Evolutionary conservation across 2,888 invertebrate species (phyloP), one percentile per base, ranked within the genome.

Genomic region (Deilephila elpenor): DNA sequence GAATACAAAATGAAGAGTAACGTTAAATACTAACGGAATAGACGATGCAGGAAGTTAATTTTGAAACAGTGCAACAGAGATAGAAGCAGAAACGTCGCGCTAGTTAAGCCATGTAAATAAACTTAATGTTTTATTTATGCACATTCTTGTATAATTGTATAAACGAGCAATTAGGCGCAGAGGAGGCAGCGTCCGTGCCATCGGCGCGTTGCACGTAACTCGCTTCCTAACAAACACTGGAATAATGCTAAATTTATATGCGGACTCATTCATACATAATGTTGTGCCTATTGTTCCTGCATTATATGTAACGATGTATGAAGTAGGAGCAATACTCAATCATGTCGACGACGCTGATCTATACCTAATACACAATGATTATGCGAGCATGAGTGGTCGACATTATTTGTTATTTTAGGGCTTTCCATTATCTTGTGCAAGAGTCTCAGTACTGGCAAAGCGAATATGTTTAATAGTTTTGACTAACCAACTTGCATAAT

Each of bases 131-230:
- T 67, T 67, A 67, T 67, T 67, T 67, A 67, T 44, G n/a, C 64
- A 37, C 37, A 44, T 44, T 44, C 44, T 14, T 44, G 64, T 44
- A 67, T 67, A 44, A 44, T 67, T 67, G 59, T 60, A 17, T 44
- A 59, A 71, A 29, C 29, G 51, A 72, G 20, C 72, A 72, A 72
- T 72, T 72, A 72, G 62, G 53, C 20, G 17, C 72, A 62, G 51
- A 25, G 62, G n/a, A 62, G 62, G 51, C 25, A 53, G 51, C 20
- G 62, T 62, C 62, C 64, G 72, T 72, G 29, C 25, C 25, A n/a
- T 20, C 64, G 64, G 64, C 71, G 34, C 20, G 53, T 34, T 56
- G 71, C n/a, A 71, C 71, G 59, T 71, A 71, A 59, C 59, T 59
- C 29, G 59, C 32, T 56, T 59, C 71, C 32, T 71, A 59, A 59